Evolutionary conservation across 2,113 vertebrate species (phyloP).

Genomic region (Cryptoleucopteryx plumbea): DNA sequence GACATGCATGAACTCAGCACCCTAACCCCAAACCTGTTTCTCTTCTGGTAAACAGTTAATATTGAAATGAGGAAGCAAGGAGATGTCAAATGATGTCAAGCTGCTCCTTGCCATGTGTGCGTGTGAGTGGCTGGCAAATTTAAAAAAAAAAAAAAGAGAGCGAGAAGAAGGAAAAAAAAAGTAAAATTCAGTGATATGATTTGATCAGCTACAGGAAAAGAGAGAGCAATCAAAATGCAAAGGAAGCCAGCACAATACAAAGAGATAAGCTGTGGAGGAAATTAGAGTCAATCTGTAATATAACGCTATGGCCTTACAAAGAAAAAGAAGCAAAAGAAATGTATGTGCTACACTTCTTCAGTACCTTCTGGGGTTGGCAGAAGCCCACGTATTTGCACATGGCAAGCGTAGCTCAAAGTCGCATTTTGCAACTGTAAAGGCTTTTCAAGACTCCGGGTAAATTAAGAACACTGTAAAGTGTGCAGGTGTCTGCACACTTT

Average conservation of each 20-base stretch:
- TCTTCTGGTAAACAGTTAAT: slow-evolving; percentile 32
- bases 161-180: too few species aligned
- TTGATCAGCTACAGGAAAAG: neutral
- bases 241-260: neutral
- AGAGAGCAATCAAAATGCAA: neutral
- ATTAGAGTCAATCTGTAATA: neutral
- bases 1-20: neutral
- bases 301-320: neutral
- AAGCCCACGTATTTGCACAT: neutral
- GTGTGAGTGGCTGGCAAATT: neutral
- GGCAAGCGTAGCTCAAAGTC: neutral
- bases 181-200: neutral
- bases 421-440: neutral
- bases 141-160: neutral
- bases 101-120: neutral
- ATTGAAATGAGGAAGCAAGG: slow-evolving; percentile 63
- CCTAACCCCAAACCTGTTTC: slow-evolving; percentile 41
- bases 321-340: neutral
- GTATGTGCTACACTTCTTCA: neutral
- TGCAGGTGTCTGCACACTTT: neutral
- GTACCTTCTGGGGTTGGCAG: neutral
- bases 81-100: slow-evolving; percentile 11
- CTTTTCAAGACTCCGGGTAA: neutral
- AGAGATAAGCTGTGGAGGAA: neutral
- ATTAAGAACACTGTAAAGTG: neutral